Evolutionary conservation across 2,113 vertebrate species (phyloP), one percentile per base, ranked within the genome.

Genomic region (Actenoides lindsayi): DNA sequence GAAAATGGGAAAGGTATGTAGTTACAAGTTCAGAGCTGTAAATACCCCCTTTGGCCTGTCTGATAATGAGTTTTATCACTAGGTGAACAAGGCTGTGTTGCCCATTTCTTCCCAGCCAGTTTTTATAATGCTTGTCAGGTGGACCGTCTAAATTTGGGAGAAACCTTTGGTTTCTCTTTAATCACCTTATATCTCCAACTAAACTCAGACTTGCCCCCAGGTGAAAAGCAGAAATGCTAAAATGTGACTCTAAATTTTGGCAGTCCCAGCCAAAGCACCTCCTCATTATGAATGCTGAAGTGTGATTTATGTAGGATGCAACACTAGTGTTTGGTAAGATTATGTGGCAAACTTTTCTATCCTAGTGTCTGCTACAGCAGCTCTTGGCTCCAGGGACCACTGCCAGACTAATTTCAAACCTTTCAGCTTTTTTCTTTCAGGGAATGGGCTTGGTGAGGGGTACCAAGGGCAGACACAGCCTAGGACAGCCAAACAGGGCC

Each of bases 401-500:
- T 21, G 23, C 16, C 27, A 69, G 54, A 53, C 10, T 33, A 9
- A 65, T 11, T 50, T 20, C 44, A 62, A 67, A 70, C 21, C 6
- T 74, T 18, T 39, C 27, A 21, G 17, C 14, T 8, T 16, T 59
- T 28, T 54, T 27, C 33, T 42, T 74, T 56, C 19, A 17, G 70
- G 64, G 17, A 15, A 9, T 46, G 59, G 16, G 44, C 6, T 11
- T 46, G 23, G 23, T 42, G 48, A 81, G 68, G 12, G 6, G 21
- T 31, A 44, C 5, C 37, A 25, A 23, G 8, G 20, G 18, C 35
- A 48, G 62, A 11, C 33, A 13, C 28, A 48, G 44, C 20, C 1
- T 3, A 12, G 50, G 13, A 19, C 0, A 1, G 39, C 6, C n/a
- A 33, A 13, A 20, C 41, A 65, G 30, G 41, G 30, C 63, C 1